phyloP scores from a whole-genome alignment of 1,140 invertebrate genomes.

The Rhagoletis pomonella region DNA sequence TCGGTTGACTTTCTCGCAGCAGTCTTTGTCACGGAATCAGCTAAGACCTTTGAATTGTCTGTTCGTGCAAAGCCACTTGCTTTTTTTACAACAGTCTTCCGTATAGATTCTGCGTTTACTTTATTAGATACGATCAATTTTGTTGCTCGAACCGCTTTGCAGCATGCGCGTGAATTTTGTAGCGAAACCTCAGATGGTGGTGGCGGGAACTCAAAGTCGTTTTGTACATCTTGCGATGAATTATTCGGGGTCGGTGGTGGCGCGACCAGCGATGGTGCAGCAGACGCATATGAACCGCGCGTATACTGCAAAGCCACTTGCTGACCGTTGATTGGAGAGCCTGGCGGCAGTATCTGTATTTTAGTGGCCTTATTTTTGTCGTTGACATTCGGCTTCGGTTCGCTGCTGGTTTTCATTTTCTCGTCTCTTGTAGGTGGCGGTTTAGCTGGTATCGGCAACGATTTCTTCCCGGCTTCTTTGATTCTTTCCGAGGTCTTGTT shows the following conservation, averaged over 20 bases:
- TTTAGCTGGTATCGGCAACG: background rate
- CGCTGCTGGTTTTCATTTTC: background rate
- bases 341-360: background rate
- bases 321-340: background rate
- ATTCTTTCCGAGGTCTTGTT: background rate
- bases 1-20: background rate
- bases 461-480: background rate
- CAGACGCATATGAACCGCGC: background rate
- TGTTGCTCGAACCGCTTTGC: background rate
- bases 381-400: background rate
- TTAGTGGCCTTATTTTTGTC: background rate
- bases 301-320: background rate
- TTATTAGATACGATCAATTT: background rate
- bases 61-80: background rate
- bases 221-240: background rate
- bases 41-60: background rate
- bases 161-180: background rate
- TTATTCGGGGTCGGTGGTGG: background rate
- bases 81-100: background rate
- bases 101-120: background rate
- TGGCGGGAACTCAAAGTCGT: background rate
- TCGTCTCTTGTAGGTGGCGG: no score
- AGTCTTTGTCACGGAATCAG: background rate
- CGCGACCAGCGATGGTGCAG: background rate
- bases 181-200: constrained; percentile 7